Evolutionary conservation across 53 echinoderm and acorn worm species (phyloP).

Genomic region (Apostichopus leukothele): DNA sequence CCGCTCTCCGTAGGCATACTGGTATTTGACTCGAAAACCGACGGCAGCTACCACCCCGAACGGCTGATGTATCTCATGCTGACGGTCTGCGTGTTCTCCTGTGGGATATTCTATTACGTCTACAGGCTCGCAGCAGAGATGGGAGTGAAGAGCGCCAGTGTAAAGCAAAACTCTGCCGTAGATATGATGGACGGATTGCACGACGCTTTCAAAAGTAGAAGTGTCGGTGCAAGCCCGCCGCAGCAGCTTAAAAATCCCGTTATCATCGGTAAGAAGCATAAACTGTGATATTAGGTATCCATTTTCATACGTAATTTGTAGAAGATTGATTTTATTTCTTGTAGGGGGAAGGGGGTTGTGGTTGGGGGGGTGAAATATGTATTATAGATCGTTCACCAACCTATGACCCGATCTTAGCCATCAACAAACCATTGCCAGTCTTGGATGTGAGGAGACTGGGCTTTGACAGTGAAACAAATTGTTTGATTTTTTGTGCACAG

Average conservation of each 20-base stretch:
- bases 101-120: slow-evolving; percentile 58
- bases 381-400: no score
- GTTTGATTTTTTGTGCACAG: no score
- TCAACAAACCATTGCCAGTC: no score
- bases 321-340: neutral
- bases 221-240: slow-evolving; percentile 19
- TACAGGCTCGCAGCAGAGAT: slow-evolving; percentile 57
- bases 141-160: slow-evolving; percentile 41
- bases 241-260: slow-evolving; percentile 32
- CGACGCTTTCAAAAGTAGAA: slow-evolving; percentile 56
- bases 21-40: slow-evolving; percentile 43
- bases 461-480: no score
- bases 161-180: slow-evolving; percentile 45
- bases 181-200: slow-evolving; percentile 53
- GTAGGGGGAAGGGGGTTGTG: no score
- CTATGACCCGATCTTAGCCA: no score
- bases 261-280: slow-evolving; percentile 49
- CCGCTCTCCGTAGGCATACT: slow-evolving; percentile 65
- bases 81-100: slow-evolving; percentile 43
- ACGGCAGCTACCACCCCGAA: slow-evolving; percentile 31
- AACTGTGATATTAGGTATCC: neutral
- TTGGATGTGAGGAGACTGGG: no score
- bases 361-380: no score
- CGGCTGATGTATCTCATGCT: slow-evolving; percentile 81
- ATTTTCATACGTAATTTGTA: no score